Evolutionary conservation across 2,113 vertebrate species (phyloP).

Genomic region (Varanus salvator): DNA sequence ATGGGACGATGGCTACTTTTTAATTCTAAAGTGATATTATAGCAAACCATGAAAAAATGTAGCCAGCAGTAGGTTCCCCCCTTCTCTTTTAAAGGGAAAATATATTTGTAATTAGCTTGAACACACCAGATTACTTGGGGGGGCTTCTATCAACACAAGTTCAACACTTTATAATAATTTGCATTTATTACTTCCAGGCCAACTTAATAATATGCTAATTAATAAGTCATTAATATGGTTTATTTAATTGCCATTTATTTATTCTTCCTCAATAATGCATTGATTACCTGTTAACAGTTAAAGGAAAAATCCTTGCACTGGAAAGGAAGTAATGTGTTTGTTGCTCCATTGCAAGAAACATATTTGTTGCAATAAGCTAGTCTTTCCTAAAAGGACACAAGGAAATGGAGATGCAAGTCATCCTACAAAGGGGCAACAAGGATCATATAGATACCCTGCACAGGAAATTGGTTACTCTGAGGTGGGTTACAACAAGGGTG

Average conservation of each 20-base stretch:
- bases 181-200: constrained; percentile 75
- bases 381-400: neutral
- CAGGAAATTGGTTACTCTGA: neutral
- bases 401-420: neutral
- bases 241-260: constrained; percentile 82
- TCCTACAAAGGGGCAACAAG: neutral
- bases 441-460: neutral
- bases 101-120: constrained; percentile 78
- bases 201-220: constrained; percentile 80
- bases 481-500: neutral
- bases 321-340: neutral
- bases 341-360: fast-evolving
- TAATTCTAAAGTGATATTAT: constrained; percentile 71
- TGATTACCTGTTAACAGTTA: constrained; percentile 75
- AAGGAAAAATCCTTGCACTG: constrained; percentile 64
- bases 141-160: constrained; percentile 76
- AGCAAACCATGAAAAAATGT: constrained; percentile 74
- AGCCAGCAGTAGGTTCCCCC: constrained; percentile 49
- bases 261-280: constrained; percentile 80
- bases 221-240: constrained; percentile 79
- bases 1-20: constrained; percentile 65
- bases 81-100: constrained; percentile 60
- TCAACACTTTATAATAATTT: constrained; percentile 74
- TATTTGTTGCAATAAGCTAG: neutral
- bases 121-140: constrained; percentile 64